phyloP scores from a whole-genome alignment of 2,113 vertebrate species.

The Hemichromis elongatus region DNA sequence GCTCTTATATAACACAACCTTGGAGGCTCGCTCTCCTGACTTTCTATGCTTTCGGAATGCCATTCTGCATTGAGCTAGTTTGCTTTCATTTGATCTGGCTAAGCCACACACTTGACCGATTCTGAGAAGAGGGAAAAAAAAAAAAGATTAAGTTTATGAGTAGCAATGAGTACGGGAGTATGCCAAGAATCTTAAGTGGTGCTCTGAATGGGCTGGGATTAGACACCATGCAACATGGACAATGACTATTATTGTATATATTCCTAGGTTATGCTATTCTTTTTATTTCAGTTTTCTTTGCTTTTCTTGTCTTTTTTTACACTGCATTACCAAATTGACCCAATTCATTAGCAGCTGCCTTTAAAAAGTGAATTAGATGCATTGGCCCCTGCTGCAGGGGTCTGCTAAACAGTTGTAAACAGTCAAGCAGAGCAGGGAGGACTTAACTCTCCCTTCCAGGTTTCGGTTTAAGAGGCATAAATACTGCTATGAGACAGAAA shows the following conservation, averaged over 20 bases:
- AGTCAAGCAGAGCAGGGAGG: constrained; percentile 7
- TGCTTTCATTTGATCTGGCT: constrained; percentile 81
- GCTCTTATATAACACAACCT: constrained; percentile 61
- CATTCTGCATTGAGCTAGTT: constrained; percentile 69
- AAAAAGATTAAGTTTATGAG: constrained; percentile 82
- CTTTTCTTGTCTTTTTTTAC: constrained; percentile 18
- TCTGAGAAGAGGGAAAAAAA: constrained; percentile 64
- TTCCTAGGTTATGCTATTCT: constrained; percentile 6
- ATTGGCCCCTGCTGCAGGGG: constrained; percentile 24
- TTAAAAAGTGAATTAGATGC: constrained; percentile 32
- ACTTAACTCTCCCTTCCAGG: constrained; percentile 9
- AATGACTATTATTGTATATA: constrained; percentile 58
- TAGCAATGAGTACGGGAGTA: constrained; percentile 80
- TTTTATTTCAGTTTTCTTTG: not conserved
- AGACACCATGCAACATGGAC: constrained; percentile 65
- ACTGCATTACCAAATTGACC: constrained; percentile 23
- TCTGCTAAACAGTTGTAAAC: constrained; percentile 59
- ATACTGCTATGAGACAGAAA: constrained; percentile 28
- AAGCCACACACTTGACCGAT: constrained; percentile 84
- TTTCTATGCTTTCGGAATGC: constrained; percentile 66
- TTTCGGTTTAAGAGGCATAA: constrained; percentile 16
- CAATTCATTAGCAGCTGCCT: constrained; percentile 47
- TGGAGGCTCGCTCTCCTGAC: constrained; percentile 37
- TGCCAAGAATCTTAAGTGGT: constrained; percentile 90
- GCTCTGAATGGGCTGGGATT: constrained; percentile 72